Base-by-base conservation (phyloP, 2,888 invertebrate species). In the Branchipolynoe longqiensis region DNA sequence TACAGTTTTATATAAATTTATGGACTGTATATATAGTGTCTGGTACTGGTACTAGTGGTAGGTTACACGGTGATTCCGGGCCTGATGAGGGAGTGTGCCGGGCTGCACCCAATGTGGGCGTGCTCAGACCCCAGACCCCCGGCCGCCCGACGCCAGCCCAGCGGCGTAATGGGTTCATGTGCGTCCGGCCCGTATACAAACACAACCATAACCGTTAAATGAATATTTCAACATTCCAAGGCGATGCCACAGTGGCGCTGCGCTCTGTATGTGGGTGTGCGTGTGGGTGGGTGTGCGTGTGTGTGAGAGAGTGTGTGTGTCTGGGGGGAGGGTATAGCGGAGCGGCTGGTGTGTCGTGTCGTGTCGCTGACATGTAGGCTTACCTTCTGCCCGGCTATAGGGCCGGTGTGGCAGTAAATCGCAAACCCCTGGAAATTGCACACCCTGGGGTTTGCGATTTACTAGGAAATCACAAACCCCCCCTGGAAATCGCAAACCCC, bases 201-300 rank as follows among this genome's bases (percentile, higher is more conserved):
- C 38, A 69, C 69, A 22, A 22, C 69, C 69, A 6, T 33, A 33
- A 69, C 69, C 69, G 38, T 69, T 69, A 69, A 69, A 69, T 69
- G 69, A 69, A 69, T 69, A 69, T 69, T 69, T 69, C 69, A 69
- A 69, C 36, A 69, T 69, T 69, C 69, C 69, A 69, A 69, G 69
- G 69, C 69, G 69, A 22, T 48, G 48, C 18, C 8, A 25, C 69
- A 38, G 36, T 38, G 14, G 69, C 38, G 38, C 69, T 36, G n/a
- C 18, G 33, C 36, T 25, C 1, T 22, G 36, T 69, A 69, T 69
- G 38, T 36, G 18, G 69, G 69, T 3, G 8, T 36, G 33, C 38
- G 25, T n/a, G n/a, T n/a, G n/a, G n/a, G n/a, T n/a, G n/a, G n/a
- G n/a, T n/a, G n/a, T n/a, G n/a, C n/a, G n/a, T 69, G 25, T n/a